Evolutionary conservation across 2,888 invertebrate genomes (phyloP), one percentile per base, ranked within the genome.

Genomic region (Amaurobius ferox): DNA sequence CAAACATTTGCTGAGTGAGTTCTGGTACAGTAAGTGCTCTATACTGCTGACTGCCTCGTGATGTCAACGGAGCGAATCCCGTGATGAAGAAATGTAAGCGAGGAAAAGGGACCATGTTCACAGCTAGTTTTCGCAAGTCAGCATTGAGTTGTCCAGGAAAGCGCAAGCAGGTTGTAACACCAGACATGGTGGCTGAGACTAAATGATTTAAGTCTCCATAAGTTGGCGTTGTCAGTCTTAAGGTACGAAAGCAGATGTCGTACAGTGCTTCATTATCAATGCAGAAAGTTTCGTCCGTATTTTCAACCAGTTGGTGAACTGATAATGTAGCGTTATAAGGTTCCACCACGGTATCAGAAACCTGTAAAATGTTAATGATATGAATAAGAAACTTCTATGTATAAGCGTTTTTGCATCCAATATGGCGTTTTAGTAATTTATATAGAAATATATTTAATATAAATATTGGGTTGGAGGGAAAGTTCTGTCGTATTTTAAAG

Each of bases 41-140:
- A 88, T 91, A 91, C 73, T 88, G 88, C 61, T 89, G 89, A 29
- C 88, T 88, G 11, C 89, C 89, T 16, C 89, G 86, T 26, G 88
- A 88, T 26, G 89, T 89, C 0, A 89, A 79, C 7, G 89, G 89
- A 6, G 89, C 89, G 48, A 89, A 89, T 2, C 89, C 89, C 26
- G 89, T 88, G 78, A 89, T 89, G 77, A 89, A 89, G 86, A 89
- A 89, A 67, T 89, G 89, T 16, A 89, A 94, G 91, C 97, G 95
- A 1, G 98, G 98, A 94, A 98, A 98, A 71, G 98, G 98, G 29
- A 98, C 98, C 98, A 98, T 98, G 93, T 98, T 98, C 79, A 98
- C 97, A 66, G 97, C 96, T 90, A 97, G 92, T 92, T 98, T 96
- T 89, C 98, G 94, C 88, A 98, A 93, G 92, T 98, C 98, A 55